A percentile compares a stretch with the other conserved stretches of the same genome.
Conservation (phyloP, 2,797 vertebrate species). For the Sebastes glaucus region DNA sequence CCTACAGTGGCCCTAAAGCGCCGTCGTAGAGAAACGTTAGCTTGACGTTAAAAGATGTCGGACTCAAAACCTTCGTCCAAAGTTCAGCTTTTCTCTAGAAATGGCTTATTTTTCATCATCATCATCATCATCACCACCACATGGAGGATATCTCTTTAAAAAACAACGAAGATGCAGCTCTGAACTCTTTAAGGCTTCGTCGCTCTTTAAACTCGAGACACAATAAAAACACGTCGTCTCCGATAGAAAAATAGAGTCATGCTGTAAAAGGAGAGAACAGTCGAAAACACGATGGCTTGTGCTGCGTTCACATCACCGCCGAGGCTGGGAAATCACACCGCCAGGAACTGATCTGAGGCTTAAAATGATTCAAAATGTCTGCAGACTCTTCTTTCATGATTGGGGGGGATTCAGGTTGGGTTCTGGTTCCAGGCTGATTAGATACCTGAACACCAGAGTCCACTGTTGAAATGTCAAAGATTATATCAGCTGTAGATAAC, state of each 20-base stretch:
- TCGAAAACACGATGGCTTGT: slow-evolving; percentile 62
- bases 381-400: neutral
- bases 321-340: slow-evolving; percentile 37
- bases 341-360: slow-evolving; percentile 9
- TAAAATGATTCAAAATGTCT: neutral
- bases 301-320: slow-evolving; percentile 46
- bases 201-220: slow-evolving; percentile 1
- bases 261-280: slow-evolving; percentile 69
- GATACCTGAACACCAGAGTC: neutral
- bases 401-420: neutral
- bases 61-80: slow-evolving; percentile 1
- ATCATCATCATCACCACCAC: neutral
- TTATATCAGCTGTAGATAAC: neutral
- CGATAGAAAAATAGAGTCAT: slow-evolving; percentile 76
- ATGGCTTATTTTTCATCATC: slow-evolving; percentile 70
- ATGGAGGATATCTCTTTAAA: neutral
- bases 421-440: neutral
- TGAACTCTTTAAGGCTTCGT: slow-evolving; percentile 60
- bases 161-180: neutral
- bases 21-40: neutral
- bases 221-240: slow-evolving; percentile 44
- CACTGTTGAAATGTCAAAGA: neutral
- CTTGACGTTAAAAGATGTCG: slow-evolving; percentile 3
- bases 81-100: slow-evolving; percentile 24
- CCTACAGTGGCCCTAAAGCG: neutral